These are phyloP conservation scores for Stictonetta naevosa DNA, from an alignment of 2,113 vertebrate genomes.

Conservation along the genomic window DNA sequence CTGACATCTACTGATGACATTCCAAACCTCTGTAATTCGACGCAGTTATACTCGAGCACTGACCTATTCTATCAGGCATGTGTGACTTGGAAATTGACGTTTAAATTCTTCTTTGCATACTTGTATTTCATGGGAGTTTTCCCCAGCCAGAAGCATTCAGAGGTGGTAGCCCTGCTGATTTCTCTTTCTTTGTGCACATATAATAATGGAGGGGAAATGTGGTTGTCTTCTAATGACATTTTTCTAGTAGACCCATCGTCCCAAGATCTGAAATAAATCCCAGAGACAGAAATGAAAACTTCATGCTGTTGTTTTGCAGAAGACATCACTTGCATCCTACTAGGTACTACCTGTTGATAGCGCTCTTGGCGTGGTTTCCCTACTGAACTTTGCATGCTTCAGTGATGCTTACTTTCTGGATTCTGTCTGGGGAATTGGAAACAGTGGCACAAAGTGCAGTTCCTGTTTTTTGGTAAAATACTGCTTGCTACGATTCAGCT, in stretches of 20 bases:
- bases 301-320: not conserved
- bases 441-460: not conserved
- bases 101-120: not conserved
- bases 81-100: not conserved
- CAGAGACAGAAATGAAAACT: not conserved
- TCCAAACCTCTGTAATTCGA: not conserved
- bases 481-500: not conserved
- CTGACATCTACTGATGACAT: not conserved
- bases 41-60: not conserved
- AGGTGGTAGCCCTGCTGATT: not conserved
- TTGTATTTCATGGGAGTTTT: not conserved
- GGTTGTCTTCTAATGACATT: not conserved
- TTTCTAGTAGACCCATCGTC: not conserved
- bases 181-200: not conserved
- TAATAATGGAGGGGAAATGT: not conserved
- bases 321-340: not conserved
- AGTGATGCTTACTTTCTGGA: not conserved
- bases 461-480: not conserved
- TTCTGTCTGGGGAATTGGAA: not conserved
- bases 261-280: not conserved
- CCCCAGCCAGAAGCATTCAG: not conserved
- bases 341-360: not conserved
- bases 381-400: not conserved
- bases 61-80: not conserved
- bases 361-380: not conserved